These are phyloP conservation scores for Alitta virens DNA, from an alignment of 2,888 invertebrate genomes.

Conservation along the genomic window DNA sequence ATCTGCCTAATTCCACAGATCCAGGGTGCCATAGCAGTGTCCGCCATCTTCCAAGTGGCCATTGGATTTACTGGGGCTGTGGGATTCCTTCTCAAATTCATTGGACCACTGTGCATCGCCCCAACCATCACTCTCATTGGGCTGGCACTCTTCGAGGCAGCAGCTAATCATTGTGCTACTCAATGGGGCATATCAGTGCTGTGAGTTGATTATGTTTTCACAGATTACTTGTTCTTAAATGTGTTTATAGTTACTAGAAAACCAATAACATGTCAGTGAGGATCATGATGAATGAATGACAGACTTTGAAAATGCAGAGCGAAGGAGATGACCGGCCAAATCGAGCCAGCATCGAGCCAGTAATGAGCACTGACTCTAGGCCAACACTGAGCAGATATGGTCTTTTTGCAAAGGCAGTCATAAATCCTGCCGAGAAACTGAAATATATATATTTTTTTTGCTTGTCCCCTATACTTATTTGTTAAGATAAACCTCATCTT, in stretches of 20 bases:
- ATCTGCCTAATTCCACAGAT: conserved; percentile 49
- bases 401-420: too few relatives aligned
- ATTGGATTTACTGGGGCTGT: conserved; percentile 71
- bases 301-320: too few relatives aligned
- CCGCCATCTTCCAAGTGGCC: conserved; percentile 73
- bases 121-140: conserved; percentile 75
- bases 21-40: conserved; percentile 78
- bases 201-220: conserved; percentile 60
- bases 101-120: conserved; percentile 80
- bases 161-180: conserved; percentile 72
- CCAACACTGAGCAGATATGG: too few relatives aligned
- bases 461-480: too few relatives aligned
- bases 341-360: too few relatives aligned
- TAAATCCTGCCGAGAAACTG: too few relatives aligned
- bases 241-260: neutral
- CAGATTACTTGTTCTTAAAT: neutral
- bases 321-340: too few relatives aligned
- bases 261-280: neutral
- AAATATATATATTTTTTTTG: too few relatives aligned
- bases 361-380: too few relatives aligned
- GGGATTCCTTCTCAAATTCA: conserved; percentile 71
- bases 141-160: conserved; percentile 76
- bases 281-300: too few relatives aligned
- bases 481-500: too few relatives aligned
- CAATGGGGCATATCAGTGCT: conserved; percentile 83